phyloP scores from a whole-genome alignment of 2,888 invertebrate species.

The Prosapia bicincta region DNA sequence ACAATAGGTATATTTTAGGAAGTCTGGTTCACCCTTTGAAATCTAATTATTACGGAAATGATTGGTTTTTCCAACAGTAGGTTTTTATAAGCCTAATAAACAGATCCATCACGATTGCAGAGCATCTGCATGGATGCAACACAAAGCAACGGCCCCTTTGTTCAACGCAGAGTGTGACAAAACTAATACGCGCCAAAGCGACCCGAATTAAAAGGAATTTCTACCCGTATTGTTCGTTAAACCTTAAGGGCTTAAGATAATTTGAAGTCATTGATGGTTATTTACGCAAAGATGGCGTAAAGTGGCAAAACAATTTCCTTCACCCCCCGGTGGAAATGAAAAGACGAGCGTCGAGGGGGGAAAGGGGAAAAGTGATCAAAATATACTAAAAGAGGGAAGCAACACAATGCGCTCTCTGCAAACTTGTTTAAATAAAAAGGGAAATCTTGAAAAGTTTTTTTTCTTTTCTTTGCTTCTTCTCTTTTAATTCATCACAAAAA shows the following conservation, averaged over 20 bases:
- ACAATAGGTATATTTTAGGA: no score
- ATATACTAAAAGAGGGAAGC: background rate
- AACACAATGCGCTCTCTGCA: background rate
- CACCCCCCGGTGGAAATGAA: background rate
- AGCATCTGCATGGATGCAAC: no score
- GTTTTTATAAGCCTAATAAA: no score
- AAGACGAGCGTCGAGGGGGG: background rate
- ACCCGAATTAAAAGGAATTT: background rate
- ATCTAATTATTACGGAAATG: no score
- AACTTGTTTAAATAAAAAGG: background rate
- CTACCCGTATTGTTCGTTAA: background rate
- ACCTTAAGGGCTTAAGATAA: background rate
- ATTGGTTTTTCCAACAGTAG: no score
- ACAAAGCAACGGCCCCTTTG: no score
- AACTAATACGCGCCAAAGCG: no score
- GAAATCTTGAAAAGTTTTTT: background rate
- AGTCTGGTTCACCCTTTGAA: no score
- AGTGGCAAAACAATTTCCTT: background rate
- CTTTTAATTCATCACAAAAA: constrained; percentile 2
- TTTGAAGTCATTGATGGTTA: background rate
- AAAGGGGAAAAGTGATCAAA: background rate
- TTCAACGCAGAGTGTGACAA: no score
- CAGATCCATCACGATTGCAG: no score
- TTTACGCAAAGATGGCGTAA: background rate
- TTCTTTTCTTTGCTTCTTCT: background rate